These are phyloP conservation scores for Microctonus hyperodae DNA, from an alignment of 2,888 invertebrate genomes.

Conservation along the genomic window DNA sequence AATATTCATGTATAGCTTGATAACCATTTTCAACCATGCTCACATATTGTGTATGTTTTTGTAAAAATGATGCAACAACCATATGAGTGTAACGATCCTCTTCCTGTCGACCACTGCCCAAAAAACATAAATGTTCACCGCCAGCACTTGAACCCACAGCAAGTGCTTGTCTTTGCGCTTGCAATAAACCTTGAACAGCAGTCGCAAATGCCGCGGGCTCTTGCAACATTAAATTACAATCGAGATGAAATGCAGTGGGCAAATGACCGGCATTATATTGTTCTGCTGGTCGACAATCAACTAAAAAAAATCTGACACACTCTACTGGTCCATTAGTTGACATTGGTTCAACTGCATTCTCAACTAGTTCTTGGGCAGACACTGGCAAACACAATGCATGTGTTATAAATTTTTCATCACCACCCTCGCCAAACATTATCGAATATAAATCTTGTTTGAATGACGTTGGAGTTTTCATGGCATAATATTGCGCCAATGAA, in stretches of 20 bases:
- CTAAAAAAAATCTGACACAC: conserved; percentile 86
- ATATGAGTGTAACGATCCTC: conserved; percentile 97
- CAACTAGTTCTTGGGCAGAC: conserved; percentile 91
- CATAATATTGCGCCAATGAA: conserved; percentile 95
- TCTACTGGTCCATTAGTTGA: conserved; percentile 67
- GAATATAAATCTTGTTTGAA: conserved; percentile 81
- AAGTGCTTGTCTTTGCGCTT: conserved; percentile 87
- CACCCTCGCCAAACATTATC: conserved; percentile 65
- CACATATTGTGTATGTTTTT: conserved; percentile 91
- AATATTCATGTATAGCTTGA: conserved; percentile 81
- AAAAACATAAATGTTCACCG: conserved; percentile 88
- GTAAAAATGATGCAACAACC: conserved; percentile 97
- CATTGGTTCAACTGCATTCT: conserved; percentile 75
- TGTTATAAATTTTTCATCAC: conserved; percentile 71
- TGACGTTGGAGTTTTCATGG: conserved; percentile 89
- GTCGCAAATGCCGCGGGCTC: conserved; percentile 94
- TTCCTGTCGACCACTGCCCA: conserved; percentile 92
- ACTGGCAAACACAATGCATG: conserved; percentile 95
- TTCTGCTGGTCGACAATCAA: conserved; percentile 92
- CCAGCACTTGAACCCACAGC: conserved; percentile 87
- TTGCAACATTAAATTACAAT: conserved; percentile 96
- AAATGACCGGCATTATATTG: conserved; percentile 98
- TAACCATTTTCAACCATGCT: conserved; percentile 94
- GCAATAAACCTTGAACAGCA: conserved; percentile 90
- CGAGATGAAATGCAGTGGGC: conserved; percentile 96